These are phyloP conservation scores for Gallinago nigripennis DNA, from an alignment of 2,797 vertebrate genomes.

Conservation along the genomic window DNA sequence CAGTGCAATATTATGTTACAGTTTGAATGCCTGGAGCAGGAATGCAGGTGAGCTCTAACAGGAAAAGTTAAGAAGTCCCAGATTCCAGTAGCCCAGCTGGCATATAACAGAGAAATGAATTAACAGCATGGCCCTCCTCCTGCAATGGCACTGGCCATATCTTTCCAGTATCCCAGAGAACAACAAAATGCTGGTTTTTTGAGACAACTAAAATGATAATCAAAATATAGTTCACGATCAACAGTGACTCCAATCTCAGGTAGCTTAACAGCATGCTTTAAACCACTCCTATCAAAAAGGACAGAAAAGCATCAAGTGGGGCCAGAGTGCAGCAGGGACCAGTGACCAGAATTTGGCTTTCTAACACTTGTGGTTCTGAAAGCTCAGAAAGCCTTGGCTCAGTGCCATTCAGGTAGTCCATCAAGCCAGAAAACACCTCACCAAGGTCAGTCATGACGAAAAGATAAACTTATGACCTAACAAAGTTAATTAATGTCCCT, in stretches of 20 bases:
- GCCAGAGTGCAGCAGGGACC: neutral
- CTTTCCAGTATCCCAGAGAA: neutral
- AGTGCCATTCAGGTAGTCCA: neutral
- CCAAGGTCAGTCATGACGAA: neutral
- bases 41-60: neutral
- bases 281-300: neutral
- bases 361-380: neutral
- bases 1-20: neutral
- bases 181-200: neutral
- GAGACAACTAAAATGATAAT: constrained; percentile 27
- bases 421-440: neutral
- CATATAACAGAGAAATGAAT: neutral
- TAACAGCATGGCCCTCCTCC: neutral
- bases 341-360: neutral
- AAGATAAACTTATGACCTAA: neutral
- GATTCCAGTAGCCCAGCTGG: neutral
- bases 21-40: neutral
- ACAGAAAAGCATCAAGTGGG: neutral
- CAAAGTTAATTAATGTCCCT: neutral
- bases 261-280: neutral
- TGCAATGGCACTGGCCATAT: neutral
- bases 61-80: neutral
- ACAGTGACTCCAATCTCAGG: neutral
- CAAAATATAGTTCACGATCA: neutral
- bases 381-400: neutral